Percentiles rank a stretch among this genome's conserved stretches.
These are phyloP conservation scores for Rhizoglyphus robini DNA, from an alignment of 1,140 invertebrate genomes.

Conservation along the genomic window DNA sequence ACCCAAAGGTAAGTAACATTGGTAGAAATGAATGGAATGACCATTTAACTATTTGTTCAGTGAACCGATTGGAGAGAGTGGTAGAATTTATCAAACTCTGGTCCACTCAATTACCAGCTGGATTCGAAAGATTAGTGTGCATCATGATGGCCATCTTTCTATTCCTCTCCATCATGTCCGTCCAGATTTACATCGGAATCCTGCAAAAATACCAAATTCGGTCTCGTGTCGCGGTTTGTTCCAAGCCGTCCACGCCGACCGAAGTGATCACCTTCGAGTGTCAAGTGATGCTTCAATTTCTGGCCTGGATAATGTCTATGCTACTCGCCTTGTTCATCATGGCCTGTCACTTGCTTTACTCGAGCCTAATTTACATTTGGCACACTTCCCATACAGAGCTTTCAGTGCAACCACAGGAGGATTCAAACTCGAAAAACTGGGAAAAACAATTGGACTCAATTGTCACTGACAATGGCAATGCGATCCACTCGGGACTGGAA, in stretches of 20 bases:
- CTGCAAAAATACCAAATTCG: not conserved
- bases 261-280: slow-evolving; percentile 5
- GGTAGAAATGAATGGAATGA: no score
- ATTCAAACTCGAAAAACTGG: no score
- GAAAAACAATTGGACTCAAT: no score
- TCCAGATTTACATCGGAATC: not conserved
- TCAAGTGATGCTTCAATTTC: not conserved
- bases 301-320: not conserved
- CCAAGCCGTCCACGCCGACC: not conserved
- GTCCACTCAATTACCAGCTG: not conserved
- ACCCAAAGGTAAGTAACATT: not conserved
- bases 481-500: no score
- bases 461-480: no score
- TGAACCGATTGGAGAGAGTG: not conserved
- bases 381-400: no score
- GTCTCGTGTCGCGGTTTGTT: not conserved
- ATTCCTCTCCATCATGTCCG: not conserved
- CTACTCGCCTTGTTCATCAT: not conserved
- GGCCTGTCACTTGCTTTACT: not conserved
- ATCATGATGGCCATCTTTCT: slow-evolving; percentile 12
- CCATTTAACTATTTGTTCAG: not conserved
- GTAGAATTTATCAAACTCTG: not conserved
- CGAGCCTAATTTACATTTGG: no score
- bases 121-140: not conserved
- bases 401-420: no score